Evolutionary conservation across 2,797 vertebrate genomes (phyloP).

Genomic region (Saxicola maurus): DNA sequence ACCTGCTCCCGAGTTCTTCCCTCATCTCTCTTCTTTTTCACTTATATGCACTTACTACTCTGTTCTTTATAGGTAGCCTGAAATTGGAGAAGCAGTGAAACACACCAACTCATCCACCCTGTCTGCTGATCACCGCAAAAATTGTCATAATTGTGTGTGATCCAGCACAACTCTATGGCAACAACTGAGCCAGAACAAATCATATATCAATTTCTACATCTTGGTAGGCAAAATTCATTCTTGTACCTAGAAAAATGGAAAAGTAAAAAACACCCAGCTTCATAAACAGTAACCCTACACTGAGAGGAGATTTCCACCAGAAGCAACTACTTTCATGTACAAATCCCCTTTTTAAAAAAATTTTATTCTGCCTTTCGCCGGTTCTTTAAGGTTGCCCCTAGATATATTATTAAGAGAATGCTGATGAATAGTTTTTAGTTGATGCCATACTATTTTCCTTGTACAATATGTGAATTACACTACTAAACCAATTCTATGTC

Average conservation of each 20-base stretch:
- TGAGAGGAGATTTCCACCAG: neutral
- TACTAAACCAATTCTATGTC: neutral
- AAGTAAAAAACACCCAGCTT: neutral
- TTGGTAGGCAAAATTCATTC: neutral
- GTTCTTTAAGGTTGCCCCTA: neutral
- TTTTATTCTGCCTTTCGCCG: neutral
- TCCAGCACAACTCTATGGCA: fast-evolving
- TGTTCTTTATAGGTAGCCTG: neutral
- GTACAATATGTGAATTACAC: neutral
- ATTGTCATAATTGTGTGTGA: neutral
- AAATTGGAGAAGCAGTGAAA: neutral
- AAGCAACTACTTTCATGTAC: neutral
- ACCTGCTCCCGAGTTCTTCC: neutral
- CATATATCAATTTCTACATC: neutral
- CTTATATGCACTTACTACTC: neutral
- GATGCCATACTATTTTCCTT: neutral
- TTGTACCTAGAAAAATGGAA: neutral
- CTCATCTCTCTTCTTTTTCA: neutral
- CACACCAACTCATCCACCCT: neutral
- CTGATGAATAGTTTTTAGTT: neutral
- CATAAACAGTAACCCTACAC: neutral
- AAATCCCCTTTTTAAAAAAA: neutral
- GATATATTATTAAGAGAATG: neutral
- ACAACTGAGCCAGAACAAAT: neutral
- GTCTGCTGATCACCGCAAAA: neutral